Base-by-base conservation (phyloP, 2,113 vertebrate species). In the Progne subis region DNA sequence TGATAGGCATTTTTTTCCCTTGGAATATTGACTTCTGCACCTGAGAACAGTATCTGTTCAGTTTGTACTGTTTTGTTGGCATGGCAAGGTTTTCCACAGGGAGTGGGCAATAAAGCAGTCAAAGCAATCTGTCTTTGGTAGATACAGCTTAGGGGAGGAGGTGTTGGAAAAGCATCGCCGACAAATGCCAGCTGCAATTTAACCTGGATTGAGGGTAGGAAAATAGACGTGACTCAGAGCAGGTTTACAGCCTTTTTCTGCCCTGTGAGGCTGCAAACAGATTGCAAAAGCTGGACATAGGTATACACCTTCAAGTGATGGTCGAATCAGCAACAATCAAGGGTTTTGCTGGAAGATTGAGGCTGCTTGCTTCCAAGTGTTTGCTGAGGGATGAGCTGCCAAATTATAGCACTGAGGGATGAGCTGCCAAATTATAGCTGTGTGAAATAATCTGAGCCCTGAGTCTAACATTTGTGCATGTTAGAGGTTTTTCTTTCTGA, bases 311-410 rank as follows among this genome's bases (percentile, higher is more conserved):
- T 70, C 28, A 69, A 43, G 41, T 60, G 67, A 34, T 68, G 17
- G 6, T 37, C 23, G 34, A 64, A 87, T 61, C 59, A 63, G 5
- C 60, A 56, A 4, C 16, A 44, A 5, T 70, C 20, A 25, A 32
- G 16, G 61, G 20, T 44, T 79, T 56, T 88, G 25, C 32, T 56
- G 59, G 39, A 44, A 47, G 31, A 32, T 11, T 49, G 37, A 39
- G 32, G 11, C 17, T 81, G 39, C 19, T 59, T 2, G 0, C n/a
- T 72, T 72, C 8, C 0, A 1, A 26, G 17, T 34, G 20, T 53
- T 68, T 91, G 43, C 37, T 81, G 61, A 68, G 39, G 10, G 19
- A n/a, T 0, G 1, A 55, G 21, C 32, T 77, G 47, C 52, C 18
- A 70, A 65, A 79, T 49, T 29, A 18, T 0, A 32, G 15, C 56